Evolutionary conservation across 1,140 invertebrate species (phyloP).

Genomic region (Leptopilina boulardi): DNA sequence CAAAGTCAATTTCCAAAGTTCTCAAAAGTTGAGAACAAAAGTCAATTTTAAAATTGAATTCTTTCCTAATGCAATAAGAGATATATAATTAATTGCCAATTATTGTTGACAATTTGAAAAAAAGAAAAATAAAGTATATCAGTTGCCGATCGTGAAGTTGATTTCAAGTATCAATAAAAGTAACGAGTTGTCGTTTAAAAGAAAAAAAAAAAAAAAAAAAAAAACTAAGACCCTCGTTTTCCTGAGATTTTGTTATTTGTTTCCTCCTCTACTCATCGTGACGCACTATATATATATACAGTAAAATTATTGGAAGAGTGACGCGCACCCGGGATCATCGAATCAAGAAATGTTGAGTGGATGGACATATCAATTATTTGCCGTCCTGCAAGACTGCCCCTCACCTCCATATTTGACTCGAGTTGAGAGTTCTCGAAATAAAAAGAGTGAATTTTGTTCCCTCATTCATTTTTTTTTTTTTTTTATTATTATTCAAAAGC

Average conservation of each 20-base stretch:
- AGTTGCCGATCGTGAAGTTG: not conserved
- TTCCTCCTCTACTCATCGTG: not conserved
- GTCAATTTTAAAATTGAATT: not conserved
- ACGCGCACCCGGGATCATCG: not conserved
- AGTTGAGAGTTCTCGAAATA: constrained; percentile 16
- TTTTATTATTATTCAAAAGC: not conserved
- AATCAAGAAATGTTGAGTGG: constrained; percentile 8
- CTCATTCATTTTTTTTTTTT: not conserved
- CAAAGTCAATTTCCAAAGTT: not conserved
- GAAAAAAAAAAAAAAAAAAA: too few species aligned
- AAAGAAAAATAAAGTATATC: not conserved
- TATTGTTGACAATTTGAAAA: not conserved
- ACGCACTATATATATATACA: not conserved
- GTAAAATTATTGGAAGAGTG: constrained; percentile 5
- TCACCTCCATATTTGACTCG: constrained; percentile 29
- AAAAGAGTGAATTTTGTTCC: not conserved
- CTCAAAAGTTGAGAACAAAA: too few species aligned
- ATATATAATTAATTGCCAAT: constrained; percentile 5
- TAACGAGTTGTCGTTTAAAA: constrained; percentile 3
- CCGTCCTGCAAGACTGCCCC: not conserved
- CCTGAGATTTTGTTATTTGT: not conserved
- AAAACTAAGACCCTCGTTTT: not conserved
- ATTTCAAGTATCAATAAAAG: not conserved
- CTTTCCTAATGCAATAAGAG: not conserved
- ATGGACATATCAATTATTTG: constrained; percentile 28